These are phyloP conservation scores for Capreolus pygargus DNA, from an alignment of 2,113 vertebrate species.

Conservation along the genomic window DNA sequence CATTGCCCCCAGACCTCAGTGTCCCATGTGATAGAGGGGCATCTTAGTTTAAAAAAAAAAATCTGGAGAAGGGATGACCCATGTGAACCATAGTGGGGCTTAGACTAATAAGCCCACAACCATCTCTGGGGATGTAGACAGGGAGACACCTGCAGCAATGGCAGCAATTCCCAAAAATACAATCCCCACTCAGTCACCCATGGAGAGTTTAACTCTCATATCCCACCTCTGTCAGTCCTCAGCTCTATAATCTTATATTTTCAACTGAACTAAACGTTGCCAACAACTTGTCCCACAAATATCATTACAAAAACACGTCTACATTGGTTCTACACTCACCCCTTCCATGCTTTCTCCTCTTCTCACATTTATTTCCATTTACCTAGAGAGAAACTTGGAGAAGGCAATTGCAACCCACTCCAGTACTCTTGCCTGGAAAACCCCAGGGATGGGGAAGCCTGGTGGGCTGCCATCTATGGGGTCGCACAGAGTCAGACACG, in stretches of 20 bases:
- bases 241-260: background rate
- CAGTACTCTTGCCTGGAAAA: background rate
- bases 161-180: background rate
- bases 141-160: background rate
- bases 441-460: background rate
- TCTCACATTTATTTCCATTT: background rate
- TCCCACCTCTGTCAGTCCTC: background rate
- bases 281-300: background rate
- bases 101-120: background rate
- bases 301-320: background rate
- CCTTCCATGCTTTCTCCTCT: background rate
- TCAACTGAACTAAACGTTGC: background rate
- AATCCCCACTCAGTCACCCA: background rate
- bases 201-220: background rate
- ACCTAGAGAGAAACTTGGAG: background rate
- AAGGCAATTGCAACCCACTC: background rate
- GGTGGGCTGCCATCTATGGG: background rate
- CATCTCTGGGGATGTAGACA: background rate
- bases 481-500: accelerated
- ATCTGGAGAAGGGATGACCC: background rate
- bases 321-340: background rate
- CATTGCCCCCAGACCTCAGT: background rate
- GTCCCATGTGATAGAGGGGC: background rate
- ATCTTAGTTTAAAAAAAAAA: background rate
- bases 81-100: background rate